phyloP scores from a whole-genome alignment of 2,888 invertebrate genomes.

The Andrena praecox region DNA sequence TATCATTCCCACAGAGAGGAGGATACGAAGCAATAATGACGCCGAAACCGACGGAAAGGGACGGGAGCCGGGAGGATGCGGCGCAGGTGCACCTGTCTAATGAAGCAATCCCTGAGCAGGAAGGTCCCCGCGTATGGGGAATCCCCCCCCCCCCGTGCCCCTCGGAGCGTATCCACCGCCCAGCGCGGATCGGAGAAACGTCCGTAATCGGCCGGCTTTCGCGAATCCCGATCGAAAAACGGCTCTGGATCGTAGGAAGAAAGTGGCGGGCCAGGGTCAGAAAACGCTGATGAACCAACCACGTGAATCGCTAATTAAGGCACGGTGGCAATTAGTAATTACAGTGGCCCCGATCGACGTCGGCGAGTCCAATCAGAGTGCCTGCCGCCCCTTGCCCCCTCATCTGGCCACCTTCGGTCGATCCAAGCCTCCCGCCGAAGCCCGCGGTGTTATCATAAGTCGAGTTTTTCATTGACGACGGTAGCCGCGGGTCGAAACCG shows the following conservation, averaged over 20 bases:
- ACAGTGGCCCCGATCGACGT: slow-evolving; percentile 72
- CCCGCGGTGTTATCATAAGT: slow-evolving; percentile 77
- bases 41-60: slow-evolving; percentile 40
- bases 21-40: slow-evolving; percentile 24
- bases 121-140: slow-evolving; percentile 47
- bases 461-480: slow-evolving; percentile 82
- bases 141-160: slow-evolving; percentile 24
- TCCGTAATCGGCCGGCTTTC: slow-evolving; percentile 31
- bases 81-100: slow-evolving; percentile 70
- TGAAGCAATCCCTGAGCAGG: slow-evolving; percentile 69
- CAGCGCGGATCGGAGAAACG: not conserved
- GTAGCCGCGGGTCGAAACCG: slow-evolving; percentile 78
- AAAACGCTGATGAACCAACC: slow-evolving; percentile 57
- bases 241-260: slow-evolving; percentile 35
- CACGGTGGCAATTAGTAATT: slow-evolving; percentile 82
- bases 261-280: slow-evolving; percentile 42
- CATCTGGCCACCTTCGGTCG: slow-evolving; percentile 8
- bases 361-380: slow-evolving; percentile 58
- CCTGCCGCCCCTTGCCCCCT: not conserved
- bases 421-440: slow-evolving; percentile 40
- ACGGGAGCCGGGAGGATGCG: slow-evolving; percentile 15
- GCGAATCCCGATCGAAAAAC: slow-evolving; percentile 55
- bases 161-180: not conserved
- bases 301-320: slow-evolving; percentile 80
- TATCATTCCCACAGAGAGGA: slow-evolving; percentile 21